Conservation (phyloP, 1,140 invertebrate genomes). For the Homalodisca vitripennis region DNA sequence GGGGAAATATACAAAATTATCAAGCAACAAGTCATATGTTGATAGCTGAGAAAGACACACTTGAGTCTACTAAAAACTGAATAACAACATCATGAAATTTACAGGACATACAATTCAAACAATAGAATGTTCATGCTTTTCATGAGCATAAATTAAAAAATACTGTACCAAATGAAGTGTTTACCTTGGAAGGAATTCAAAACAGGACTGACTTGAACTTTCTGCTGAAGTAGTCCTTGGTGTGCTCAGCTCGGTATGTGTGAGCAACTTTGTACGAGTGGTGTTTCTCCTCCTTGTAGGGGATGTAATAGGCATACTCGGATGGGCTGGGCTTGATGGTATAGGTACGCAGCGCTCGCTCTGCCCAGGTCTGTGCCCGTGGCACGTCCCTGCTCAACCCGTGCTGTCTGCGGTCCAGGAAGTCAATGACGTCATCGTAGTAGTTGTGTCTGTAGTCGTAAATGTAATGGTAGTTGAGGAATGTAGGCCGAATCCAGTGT, state of each 20-base stretch:
- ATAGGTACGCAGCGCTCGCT: constrained; percentile 70
- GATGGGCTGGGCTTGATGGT: constrained; percentile 41
- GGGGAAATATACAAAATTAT: too few relatives aligned
- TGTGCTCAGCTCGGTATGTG: constrained; percentile 39
- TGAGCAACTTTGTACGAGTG: constrained; percentile 27
- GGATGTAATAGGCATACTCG: background rate
- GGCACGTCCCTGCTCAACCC: constrained; percentile 68
- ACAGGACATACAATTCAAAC: too few relatives aligned
- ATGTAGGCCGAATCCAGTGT: constrained; percentile 49
- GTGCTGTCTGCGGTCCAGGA: constrained; percentile 66
- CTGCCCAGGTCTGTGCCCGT: constrained; percentile 76
- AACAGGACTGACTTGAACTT: constrained; percentile 41
- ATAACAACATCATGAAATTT: too few relatives aligned
- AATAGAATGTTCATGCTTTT: too few relatives aligned
- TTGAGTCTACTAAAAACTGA: too few relatives aligned
- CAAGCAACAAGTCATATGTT: too few relatives aligned
- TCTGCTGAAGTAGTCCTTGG: constrained; percentile 41
- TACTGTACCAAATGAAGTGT: background rate
- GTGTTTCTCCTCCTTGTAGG: background rate
- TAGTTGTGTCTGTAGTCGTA: constrained; percentile 80
- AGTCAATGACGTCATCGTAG: constrained; percentile 80
- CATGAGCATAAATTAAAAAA: background rate
- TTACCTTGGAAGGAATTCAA: constrained; percentile 27
- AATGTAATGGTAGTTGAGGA: constrained; percentile 76
- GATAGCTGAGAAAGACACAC: too few relatives aligned